Percentiles rank a stretch among this genome's conserved stretches.
These are phyloP conservation scores for Ectemnius cavifrons DNA, from an alignment of 2,888 invertebrate species.

Conservation along the genomic window DNA sequence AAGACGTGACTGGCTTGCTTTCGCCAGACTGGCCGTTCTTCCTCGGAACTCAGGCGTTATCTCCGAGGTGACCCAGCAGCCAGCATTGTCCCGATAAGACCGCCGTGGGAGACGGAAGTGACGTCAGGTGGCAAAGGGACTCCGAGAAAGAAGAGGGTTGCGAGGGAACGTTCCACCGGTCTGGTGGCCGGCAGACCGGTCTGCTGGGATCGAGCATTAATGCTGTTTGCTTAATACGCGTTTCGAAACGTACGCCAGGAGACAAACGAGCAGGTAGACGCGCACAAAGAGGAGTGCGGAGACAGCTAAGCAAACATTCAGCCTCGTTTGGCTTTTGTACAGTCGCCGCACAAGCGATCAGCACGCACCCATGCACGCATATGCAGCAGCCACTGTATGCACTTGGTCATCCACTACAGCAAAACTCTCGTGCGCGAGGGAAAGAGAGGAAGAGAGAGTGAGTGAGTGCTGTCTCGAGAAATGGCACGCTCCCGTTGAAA, in stretches of 20 bases:
- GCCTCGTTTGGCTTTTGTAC: slow-evolving; percentile 60
- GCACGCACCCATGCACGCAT: slow-evolving; percentile 40
- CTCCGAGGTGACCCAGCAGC: slow-evolving; percentile 17
- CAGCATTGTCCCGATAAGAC: slow-evolving; percentile 30
- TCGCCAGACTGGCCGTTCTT: background rate
- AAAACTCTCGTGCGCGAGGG: background rate
- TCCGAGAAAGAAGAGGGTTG: slow-evolving; percentile 10
- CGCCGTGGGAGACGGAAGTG: slow-evolving; percentile 32
- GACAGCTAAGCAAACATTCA: slow-evolving; percentile 71
- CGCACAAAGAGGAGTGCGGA: slow-evolving; percentile 62
- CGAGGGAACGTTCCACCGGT: slow-evolving; percentile 2
- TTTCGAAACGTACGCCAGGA: slow-evolving; percentile 60
- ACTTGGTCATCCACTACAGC: slow-evolving; percentile 17
- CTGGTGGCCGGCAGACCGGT: background rate
- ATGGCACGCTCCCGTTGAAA: slow-evolving; percentile 41
- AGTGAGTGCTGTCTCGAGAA: slow-evolving; percentile 11
- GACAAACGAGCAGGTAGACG: slow-evolving; percentile 66
- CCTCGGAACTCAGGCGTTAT: slow-evolving; percentile 15
- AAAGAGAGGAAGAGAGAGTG: background rate
- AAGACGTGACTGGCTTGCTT: slow-evolving; percentile 33
- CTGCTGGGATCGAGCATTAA: slow-evolving; percentile 62
- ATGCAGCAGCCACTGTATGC: slow-evolving; percentile 23
- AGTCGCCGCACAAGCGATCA: slow-evolving; percentile 49
- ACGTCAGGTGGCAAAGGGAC: slow-evolving; percentile 25
- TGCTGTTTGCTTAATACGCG: slow-evolving; percentile 66